Conservation (phyloP, 2,113 vertebrate species). For the Amazona vittata region DNA sequence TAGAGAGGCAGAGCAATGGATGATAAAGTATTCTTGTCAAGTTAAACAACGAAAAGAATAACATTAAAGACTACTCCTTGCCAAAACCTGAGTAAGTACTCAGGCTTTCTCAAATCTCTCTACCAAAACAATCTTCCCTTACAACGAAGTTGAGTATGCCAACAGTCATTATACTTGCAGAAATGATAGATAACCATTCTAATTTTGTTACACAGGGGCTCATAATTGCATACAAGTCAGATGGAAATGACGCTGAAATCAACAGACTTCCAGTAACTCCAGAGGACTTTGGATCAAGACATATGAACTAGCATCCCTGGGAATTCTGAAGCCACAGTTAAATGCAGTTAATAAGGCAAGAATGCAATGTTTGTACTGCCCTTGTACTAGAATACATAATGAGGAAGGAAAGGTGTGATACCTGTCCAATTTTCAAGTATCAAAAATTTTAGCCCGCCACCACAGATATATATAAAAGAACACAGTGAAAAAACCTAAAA, state of each 20-base stretch:
- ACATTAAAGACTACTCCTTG: neutral
- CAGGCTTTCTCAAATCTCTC: neutral
- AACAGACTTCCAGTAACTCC: neutral
- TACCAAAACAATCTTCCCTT: neutral
- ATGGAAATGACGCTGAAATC: neutral
- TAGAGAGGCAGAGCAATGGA: neutral
- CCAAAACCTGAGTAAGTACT: neutral
- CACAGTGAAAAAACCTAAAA: neutral
- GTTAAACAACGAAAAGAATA: neutral
- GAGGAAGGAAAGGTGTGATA: neutral
- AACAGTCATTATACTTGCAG: neutral
- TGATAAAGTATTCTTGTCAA: neutral
- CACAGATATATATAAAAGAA: neutral
- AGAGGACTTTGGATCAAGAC: neutral
- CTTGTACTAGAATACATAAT: neutral
- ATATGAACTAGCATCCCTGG: rapidly evolving
- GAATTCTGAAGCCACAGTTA: neutral
- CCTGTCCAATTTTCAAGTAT: neutral
- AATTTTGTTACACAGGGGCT: neutral
- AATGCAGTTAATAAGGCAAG: neutral
- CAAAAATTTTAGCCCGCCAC: neutral
- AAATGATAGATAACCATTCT: neutral
- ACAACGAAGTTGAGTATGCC: neutral
- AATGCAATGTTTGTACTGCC: neutral
- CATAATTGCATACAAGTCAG: neutral